phyloP scores from a whole-genome alignment of 1,140 invertebrate species.

The Tetramorium alpestre region DNA sequence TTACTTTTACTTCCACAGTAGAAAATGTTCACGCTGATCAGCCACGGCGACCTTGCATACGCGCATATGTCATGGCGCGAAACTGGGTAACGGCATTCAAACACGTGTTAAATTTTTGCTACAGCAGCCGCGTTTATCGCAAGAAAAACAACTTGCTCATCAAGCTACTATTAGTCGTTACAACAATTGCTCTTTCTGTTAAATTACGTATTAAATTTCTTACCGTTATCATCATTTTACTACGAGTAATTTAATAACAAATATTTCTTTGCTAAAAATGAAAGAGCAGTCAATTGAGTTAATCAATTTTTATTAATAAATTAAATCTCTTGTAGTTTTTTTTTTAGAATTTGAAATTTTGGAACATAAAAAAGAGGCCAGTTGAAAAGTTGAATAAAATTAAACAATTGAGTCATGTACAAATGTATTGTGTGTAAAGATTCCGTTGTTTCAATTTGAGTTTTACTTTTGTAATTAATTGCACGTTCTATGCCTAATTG shows the following conservation, averaged over 20 bases:
- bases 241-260: background rate
- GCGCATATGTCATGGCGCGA: background rate
- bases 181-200: conserved; percentile 12
- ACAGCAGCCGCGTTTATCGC: conserved; percentile 37
- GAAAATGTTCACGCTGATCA: conserved; percentile 22
- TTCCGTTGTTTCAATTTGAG: background rate
- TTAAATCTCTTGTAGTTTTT: background rate
- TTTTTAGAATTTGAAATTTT: background rate
- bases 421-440: background rate
- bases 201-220: background rate
- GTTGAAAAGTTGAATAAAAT: background rate
- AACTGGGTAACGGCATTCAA: conserved; percentile 53
- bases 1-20: conserved; percentile 7
- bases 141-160: conserved; percentile 40
- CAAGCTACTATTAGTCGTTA: conserved; percentile 24
- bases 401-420: background rate
- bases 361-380: background rate
- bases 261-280: background rate
- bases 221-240: background rate
- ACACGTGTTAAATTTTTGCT: conserved; percentile 53
- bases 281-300: background rate
- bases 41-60: conserved; percentile 37
- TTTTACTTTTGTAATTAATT: background rate
- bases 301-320: background rate
- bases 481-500: background rate